Percentiles rank a stretch among this genome's conserved stretches.
phyloP scores from a whole-genome alignment of 2,113 vertebrate species.

The Grus americana region DNA sequence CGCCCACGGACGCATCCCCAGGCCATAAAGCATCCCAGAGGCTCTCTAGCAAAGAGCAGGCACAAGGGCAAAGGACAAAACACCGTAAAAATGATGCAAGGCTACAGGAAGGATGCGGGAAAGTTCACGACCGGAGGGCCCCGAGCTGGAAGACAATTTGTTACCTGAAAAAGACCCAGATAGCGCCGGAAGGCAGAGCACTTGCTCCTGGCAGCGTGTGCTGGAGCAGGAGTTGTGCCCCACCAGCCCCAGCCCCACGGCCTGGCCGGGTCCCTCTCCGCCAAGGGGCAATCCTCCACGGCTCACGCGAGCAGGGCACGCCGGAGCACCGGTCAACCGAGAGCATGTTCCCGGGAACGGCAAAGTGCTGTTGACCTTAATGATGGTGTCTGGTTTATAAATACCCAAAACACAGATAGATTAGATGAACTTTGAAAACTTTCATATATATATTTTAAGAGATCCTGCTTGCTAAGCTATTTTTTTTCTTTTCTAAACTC shows the following conservation, averaged over 20 bases:
- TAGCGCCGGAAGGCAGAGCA: not conserved
- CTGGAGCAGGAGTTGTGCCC: not conserved
- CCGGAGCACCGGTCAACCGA: no score
- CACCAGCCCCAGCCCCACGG: not conserved
- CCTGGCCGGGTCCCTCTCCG: no score
- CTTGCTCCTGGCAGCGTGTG: fast-evolving
- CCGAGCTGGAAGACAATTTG: not conserved
- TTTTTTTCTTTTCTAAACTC: conserved; percentile 34
- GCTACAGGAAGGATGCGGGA: not conserved
- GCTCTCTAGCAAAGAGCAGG: not conserved
- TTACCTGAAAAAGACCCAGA: no score
- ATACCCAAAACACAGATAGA: not conserved
- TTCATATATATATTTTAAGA: not conserved
- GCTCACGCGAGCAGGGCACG: fast-evolving
- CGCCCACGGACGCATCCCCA: fast-evolving
- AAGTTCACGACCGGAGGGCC: fast-evolving
- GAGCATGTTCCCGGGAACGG: not conserved
- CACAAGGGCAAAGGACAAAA: not conserved
- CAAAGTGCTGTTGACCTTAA: not conserved
- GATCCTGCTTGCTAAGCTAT: conserved; percentile 43
- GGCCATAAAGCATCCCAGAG: not conserved
- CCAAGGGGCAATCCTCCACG: no score
- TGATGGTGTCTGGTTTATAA: conserved; percentile 3
- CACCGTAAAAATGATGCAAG: not conserved
- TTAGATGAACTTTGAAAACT: conserved; percentile 5